Evolutionary conservation across 1,140 invertebrate genomes (phyloP).

Genomic region (Drosophila leontia): DNA sequence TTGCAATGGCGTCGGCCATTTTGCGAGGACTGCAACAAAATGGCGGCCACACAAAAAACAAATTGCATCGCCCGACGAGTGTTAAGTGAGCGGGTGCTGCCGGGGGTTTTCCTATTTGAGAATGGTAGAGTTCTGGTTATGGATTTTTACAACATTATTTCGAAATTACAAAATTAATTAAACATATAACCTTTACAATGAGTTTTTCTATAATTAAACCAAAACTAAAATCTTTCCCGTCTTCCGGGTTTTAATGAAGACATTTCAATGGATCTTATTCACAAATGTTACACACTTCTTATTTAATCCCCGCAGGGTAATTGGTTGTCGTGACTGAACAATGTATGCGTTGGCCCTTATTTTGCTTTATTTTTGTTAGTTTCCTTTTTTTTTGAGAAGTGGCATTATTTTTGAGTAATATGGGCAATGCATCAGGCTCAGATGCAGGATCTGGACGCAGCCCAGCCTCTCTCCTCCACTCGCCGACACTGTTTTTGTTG

Average conservation of each 20-base stretch:
- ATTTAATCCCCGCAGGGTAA: constrained; percentile 8
- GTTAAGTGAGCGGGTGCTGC: constrained; percentile 54
- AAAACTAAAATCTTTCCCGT: not conserved
- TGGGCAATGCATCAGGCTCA: constrained; percentile 77
- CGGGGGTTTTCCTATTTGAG: not conserved
- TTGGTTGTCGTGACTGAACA: not conserved
- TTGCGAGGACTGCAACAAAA: constrained; percentile 71
- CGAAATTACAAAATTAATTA: no score
- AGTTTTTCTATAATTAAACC: no score
- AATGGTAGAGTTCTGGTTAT: not conserved
- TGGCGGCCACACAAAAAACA: constrained; percentile 63
- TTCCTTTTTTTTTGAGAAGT: constrained; percentile 5
- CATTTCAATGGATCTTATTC: not conserved
- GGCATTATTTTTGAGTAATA: constrained; percentile 73
- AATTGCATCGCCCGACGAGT: constrained; percentile 69
- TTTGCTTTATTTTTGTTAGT: constrained; percentile 41
- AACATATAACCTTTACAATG: no score
- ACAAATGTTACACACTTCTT: not conserved
- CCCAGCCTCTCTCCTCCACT: constrained; percentile 7
- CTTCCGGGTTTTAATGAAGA: not conserved
- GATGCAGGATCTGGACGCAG: constrained; percentile 41
- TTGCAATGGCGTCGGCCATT: constrained; percentile 58
- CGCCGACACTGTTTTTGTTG: constrained; percentile 37
- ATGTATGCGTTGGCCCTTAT: constrained; percentile 4
- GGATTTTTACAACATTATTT: not conserved